These are phyloP conservation scores for Toxotes chatareus DNA, from an alignment of 2,113 vertebrate species.

Conservation along the genomic window DNA sequence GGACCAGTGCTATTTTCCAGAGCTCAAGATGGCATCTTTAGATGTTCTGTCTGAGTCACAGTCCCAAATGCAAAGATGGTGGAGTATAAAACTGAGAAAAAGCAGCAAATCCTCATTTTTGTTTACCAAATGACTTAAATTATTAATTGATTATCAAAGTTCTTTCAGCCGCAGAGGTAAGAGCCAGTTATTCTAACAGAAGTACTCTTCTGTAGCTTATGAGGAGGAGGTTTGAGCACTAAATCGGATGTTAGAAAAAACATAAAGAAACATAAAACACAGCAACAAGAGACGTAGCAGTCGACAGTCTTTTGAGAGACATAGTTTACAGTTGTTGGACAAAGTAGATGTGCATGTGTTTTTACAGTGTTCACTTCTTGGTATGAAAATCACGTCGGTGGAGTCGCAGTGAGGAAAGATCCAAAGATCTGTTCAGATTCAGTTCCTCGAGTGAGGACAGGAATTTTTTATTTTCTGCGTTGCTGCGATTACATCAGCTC, in stretches of 20 bases:
- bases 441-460: constrained; percentile 19
- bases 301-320: neutral
- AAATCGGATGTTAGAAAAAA: neutral
- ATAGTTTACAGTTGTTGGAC: neutral
- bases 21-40: neutral
- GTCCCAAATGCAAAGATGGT: neutral
- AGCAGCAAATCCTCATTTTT: neutral
- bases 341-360: neutral
- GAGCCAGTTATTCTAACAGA: neutral
- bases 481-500: constrained; percentile 40
- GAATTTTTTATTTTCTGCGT: constrained; percentile 15
- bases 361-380: neutral
- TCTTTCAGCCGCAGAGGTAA: neutral
- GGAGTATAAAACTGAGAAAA: neutral
- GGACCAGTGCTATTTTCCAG: no score
- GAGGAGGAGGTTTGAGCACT: neutral
- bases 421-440: constrained; percentile 12
- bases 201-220: neutral
- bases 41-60: neutral
- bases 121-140: neutral
- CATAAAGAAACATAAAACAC: neutral
- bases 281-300: neutral
- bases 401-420: neutral
- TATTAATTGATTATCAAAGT: no score
- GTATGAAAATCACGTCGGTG: neutral